Conservation (phyloP, 92 coral and sea anemone genomes). For the Porites rus region DNA sequence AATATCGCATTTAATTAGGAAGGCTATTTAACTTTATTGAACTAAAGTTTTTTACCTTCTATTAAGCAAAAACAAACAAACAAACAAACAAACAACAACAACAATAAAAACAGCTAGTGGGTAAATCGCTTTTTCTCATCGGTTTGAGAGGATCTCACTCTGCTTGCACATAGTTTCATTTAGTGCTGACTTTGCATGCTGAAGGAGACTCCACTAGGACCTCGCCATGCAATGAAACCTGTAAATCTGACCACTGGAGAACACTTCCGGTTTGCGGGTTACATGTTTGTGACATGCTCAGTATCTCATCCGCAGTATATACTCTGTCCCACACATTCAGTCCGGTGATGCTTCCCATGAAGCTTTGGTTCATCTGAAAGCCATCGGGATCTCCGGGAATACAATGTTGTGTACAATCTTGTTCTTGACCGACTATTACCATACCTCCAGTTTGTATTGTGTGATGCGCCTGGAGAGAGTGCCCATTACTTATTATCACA, state of each 20-base stretch:
- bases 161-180: too few species aligned
- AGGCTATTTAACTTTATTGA: too few species aligned
- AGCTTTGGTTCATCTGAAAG: neutral
- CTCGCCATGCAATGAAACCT: neutral
- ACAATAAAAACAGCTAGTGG: too few species aligned
- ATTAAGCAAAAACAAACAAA: too few species aligned
- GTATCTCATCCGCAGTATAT: neutral
- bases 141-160: neutral
- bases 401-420: neutral
- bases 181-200: neutral
- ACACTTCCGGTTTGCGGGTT: neutral
- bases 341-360: slow-evolving; percentile 32
- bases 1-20: too few species aligned
- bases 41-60: too few species aligned
- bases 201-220: slow-evolving; percentile 12
- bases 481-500: neutral
- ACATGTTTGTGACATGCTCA: slow-evolving; percentile 18
- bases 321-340: slow-evolving; percentile 22
- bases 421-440: slow-evolving; percentile 16
- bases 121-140: too few species aligned
- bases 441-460: slow-evolving; percentile 2
- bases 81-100: too few species aligned
- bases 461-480: neutral
- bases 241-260: slow-evolving; percentile 20
- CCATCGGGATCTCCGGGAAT: neutral